Conservation (phyloP, 2,888 invertebrate species). For the Thera obeliscata region DNA sequence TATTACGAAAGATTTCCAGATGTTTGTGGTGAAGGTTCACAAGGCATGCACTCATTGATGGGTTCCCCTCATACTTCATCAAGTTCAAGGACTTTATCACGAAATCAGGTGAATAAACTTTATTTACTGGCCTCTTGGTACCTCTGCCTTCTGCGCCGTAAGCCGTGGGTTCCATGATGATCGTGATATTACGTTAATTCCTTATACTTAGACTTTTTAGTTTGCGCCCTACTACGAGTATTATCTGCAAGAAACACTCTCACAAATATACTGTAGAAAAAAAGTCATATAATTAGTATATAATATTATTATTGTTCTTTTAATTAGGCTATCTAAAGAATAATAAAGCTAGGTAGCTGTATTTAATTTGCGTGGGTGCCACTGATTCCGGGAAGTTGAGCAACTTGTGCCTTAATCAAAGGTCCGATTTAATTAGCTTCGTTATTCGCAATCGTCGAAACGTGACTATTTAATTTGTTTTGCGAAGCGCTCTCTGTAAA, state of each 20-base stretch:
- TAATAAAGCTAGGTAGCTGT: background rate
- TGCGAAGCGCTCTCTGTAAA: constrained; percentile 26
- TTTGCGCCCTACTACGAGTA: too few species aligned
- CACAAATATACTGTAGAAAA: too few species aligned
- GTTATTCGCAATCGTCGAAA: constrained; percentile 35
- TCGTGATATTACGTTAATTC: too few species aligned
- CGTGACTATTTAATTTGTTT: constrained; percentile 39
- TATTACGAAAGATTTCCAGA: too few species aligned
- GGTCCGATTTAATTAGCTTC: constrained; percentile 30
- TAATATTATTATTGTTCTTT: too few species aligned
- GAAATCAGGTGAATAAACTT: constrained; percentile 33
- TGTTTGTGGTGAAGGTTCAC: constrained; percentile 38
- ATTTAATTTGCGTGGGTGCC: background rate
- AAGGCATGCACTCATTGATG: constrained; percentile 36
- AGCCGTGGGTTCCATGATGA: too few species aligned
- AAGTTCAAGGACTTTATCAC: constrained; percentile 28
- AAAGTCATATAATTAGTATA: too few species aligned
- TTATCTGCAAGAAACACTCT: too few species aligned
- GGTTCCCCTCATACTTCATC: constrained; percentile 36
- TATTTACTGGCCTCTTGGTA: background rate
- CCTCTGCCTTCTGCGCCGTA: too few species aligned
- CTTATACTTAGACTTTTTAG: too few species aligned
- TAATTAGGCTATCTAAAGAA: too few species aligned
- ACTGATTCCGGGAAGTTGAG: constrained; percentile 14
- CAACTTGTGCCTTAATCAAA: constrained; percentile 20